Evolutionary conservation across 2,888 invertebrate genomes (phyloP).

Genomic region (Spilarctia lutea): DNA sequence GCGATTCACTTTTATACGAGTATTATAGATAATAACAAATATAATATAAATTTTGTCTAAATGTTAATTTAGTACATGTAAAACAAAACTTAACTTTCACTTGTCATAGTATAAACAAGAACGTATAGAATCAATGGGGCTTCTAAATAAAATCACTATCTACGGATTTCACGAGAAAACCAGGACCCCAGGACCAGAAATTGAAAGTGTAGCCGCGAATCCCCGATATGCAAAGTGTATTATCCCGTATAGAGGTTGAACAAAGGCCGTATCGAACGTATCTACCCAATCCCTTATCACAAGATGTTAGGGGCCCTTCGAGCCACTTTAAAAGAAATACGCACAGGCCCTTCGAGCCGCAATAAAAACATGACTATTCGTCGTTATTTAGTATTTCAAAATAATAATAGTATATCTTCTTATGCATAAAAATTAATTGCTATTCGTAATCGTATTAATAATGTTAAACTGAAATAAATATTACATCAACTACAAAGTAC

Average conservation of each 20-base stretch:
- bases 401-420: background rate
- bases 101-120: background rate
- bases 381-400: background rate
- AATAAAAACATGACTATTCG: slow-evolving; percentile 15
- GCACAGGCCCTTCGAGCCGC: background rate
- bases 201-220: slow-evolving; percentile 21
- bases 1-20: too few species aligned
- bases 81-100: background rate
- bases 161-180: background rate
- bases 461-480: background rate
- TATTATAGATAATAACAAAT: background rate
- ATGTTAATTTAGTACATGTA: background rate
- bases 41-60: background rate
- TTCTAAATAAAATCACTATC: background rate
- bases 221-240: slow-evolving; percentile 27
- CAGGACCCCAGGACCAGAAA: background rate
- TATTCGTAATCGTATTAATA: too few species aligned
- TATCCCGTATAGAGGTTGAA: background rate
- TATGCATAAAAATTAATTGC: too few species aligned
- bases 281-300: slow-evolving; percentile 26
- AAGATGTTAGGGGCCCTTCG: slow-evolving; percentile 5
- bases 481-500: background rate
- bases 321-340: background rate
- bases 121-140: background rate
- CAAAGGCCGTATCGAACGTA: slow-evolving; percentile 2